A percentile compares a stretch with the other conserved stretches of the same genome.
phyloP scores from a whole-genome alignment of 2,888 invertebrate species.

The Xestia xanthographa region DNA sequence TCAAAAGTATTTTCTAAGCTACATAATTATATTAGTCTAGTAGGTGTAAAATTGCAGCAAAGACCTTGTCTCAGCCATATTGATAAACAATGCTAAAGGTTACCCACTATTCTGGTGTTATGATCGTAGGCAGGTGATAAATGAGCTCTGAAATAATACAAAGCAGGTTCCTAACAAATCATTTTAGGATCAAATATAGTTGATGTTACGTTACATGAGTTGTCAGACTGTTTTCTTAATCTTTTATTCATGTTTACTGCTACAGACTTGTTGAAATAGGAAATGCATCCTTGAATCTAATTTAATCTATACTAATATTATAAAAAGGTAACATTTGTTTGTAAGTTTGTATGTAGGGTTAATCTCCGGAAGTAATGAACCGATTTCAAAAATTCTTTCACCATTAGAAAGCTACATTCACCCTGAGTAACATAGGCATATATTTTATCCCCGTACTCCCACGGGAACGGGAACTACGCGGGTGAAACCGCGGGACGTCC shows the following conservation, averaged over 20 bases:
- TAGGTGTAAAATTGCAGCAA: slow-evolving; percentile 55
- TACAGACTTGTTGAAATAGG: background rate
- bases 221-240: background rate
- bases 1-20: slow-evolving; percentile 29
- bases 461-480: too few species aligned
- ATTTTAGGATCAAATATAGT: slow-evolving; percentile 1
- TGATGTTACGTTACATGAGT: background rate
- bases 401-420: too few species aligned
- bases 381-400: too few species aligned
- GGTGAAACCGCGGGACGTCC: too few species aligned
- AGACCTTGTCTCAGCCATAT: slow-evolving; percentile 57
- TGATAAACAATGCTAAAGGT: slow-evolving; percentile 55
- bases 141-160: slow-evolving; percentile 35
- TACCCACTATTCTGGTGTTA: slow-evolving; percentile 33
- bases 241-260: background rate
- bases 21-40: slow-evolving; percentile 8
- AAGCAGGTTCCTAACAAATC: slow-evolving; percentile 31
- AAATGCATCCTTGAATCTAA: background rate
- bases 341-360: too few species aligned
- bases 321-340: too few species aligned
- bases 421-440: too few species aligned
- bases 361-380: too few species aligned
- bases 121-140: slow-evolving; percentile 48
- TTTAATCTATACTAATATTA: too few species aligned
- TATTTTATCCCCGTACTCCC: too few species aligned